Evolutionary conservation across 2,888 invertebrate genomes (phyloP).

Genomic region (Cheilosia soror): DNA sequence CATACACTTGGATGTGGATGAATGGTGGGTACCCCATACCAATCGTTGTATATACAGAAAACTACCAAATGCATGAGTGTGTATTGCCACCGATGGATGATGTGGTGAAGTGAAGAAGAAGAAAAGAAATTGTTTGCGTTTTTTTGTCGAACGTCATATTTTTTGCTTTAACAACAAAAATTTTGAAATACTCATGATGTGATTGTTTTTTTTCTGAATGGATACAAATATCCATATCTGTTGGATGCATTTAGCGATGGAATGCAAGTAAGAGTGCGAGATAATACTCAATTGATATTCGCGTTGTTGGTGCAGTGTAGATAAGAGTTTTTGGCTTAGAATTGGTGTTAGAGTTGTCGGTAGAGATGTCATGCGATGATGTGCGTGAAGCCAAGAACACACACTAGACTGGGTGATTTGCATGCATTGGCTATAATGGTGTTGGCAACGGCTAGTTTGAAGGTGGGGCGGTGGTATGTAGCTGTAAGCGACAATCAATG

Average conservation of each 20-base stretch:
- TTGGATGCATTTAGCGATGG: slow-evolving; percentile 41
- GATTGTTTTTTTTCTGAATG: slow-evolving; percentile 39
- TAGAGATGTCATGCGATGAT: slow-evolving; percentile 4
- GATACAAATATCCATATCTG: slow-evolving; percentile 16
- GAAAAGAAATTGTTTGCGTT: slow-evolving; percentile 61
- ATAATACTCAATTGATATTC: slow-evolving; percentile 52
- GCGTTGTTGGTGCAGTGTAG: slow-evolving; percentile 21
- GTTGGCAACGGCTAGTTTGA: slow-evolving; percentile 42
- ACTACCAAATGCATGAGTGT: slow-evolving; percentile 53
- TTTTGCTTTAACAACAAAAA: slow-evolving; percentile 53
- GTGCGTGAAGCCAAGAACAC: slow-evolving; percentile 39
- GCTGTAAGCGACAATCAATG: slow-evolving; percentile 62
- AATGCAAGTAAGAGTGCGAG: slow-evolving; percentile 65
- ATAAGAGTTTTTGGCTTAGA: slow-evolving; percentile 17
- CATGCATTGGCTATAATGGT: slow-evolving; percentile 40
- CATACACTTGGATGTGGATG: slow-evolving; percentile 72
- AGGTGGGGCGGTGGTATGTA: slow-evolving; percentile 65
- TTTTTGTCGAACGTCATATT: slow-evolving; percentile 30
- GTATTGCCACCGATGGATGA: slow-evolving; percentile 40
- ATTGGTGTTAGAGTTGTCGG: slow-evolving; percentile 20
- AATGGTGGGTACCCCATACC: slow-evolving; percentile 57
- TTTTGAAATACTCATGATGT: slow-evolving; percentile 57
- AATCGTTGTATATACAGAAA: slow-evolving; percentile 41
- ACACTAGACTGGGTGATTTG: slow-evolving; percentile 43
- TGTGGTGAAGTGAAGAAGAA: slow-evolving; percentile 29